Evolutionary conservation across 2,888 invertebrate genomes (phyloP), one percentile per base, ranked within the genome.

Genomic region (Euplagia quadripunctaria): DNA sequence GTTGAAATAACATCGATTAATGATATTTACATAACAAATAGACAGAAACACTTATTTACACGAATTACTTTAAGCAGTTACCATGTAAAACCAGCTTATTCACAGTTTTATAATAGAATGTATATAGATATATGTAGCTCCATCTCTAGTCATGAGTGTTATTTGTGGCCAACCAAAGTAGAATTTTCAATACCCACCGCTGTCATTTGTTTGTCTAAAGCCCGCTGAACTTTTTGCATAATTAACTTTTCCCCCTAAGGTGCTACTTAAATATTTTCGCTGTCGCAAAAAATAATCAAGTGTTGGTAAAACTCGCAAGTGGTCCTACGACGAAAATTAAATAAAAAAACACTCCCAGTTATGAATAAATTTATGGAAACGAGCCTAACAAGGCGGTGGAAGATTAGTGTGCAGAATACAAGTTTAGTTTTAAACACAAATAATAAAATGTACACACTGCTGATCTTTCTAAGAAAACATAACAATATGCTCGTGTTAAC

Each of bases 281-380:
- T 41, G 68, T 64, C 43, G 65, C 42, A 68, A 75, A 83, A 72
- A 73, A 63, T 72, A 67, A 72, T 67, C 58, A 72, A 72, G 49
- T 49, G 43, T 61, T 43, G 65, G 49, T 8, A 20, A 55, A 67
- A 61, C 79, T 77, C 61, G 20, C 69, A 77, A 82, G 74, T 79
- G 72, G 72, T 77, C 79, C 79, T 78, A 64, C 31, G 76, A 72
- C 72, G 74, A 75, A 82, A 83, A 75, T 85, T 77, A 79, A 83
- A 85, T 80, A 85, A 84, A 87, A 84, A 86, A 81, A 82, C 78
- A 82, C 77, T 78, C 66, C 77, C 79, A 76, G 82, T 82, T 81
- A 85, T 86, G 86, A 86, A 87, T 87, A 87, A 82, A 87, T 87
- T 86, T 86, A 88, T 88, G 87, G 79, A 85, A 87, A 88, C 86